Conservation (phyloP, 2,888 invertebrate species). For the Pecten maximus region DNA sequence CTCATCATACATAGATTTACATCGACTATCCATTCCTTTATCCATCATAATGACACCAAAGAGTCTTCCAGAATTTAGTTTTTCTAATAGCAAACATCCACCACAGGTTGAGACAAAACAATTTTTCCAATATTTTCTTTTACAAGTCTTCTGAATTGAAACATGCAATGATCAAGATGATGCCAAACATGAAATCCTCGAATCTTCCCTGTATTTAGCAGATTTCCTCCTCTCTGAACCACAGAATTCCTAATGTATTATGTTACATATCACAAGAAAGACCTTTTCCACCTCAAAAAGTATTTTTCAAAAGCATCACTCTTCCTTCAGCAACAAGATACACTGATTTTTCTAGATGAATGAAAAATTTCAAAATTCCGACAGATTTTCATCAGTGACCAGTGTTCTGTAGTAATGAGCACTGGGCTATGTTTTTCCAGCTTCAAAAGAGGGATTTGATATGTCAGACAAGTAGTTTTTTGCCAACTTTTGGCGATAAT, state of each 20-base stretch:
- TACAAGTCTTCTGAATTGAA: not conserved
- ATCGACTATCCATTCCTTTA: slow-evolving; percentile 49
- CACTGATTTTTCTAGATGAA: not conserved
- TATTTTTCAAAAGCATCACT: not conserved
- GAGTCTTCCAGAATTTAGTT: not conserved
- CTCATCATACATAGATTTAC: slow-evolving; percentile 66
- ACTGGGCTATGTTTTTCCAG: not conserved
- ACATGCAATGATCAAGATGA: not conserved
- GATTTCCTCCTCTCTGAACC: not conserved
- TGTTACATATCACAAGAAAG: not conserved
- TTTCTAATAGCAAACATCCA: not conserved
- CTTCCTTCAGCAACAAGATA: not conserved
- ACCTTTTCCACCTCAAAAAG: not conserved
- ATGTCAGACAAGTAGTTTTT: slow-evolving; percentile 5
- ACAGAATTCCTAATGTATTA: not conserved
- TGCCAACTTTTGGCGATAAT: slow-evolving; percentile 30
- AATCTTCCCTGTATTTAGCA: not conserved
- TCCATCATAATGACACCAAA: not conserved
- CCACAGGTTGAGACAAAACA: not conserved
- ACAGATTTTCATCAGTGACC: slow-evolving; percentile 11
- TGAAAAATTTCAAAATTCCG: slow-evolving; percentile 11
- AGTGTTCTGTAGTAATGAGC: not conserved
- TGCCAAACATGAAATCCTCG: not conserved
- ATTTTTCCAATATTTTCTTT: not conserved
- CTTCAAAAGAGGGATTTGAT: slow-evolving; percentile 35